Evolutionary conservation across 2,797 vertebrate genomes (phyloP).

Genomic region (Ctenopoma kingsleyae): DNA sequence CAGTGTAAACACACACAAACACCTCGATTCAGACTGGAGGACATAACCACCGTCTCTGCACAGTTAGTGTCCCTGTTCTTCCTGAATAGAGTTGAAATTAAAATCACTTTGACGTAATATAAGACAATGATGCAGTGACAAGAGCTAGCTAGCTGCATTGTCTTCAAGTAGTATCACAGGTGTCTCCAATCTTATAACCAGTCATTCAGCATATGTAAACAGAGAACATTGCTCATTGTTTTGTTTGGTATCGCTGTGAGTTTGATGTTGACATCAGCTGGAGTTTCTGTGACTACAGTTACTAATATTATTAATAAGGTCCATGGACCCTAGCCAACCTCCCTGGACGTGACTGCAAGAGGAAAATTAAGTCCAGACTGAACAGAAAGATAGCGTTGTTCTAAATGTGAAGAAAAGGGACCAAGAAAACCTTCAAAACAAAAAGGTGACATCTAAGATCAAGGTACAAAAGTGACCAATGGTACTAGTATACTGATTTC

Average conservation of each 20-base stretch:
- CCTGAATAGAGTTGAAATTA: not conserved
- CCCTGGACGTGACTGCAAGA: not conserved
- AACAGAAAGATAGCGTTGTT: not conserved
- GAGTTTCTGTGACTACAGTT: not conserved
- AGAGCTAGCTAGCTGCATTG: too few species aligned
- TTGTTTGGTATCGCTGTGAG: not conserved
- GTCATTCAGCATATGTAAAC: not conserved
- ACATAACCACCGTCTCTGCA: slow-evolving; percentile 24
- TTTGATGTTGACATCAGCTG: not conserved
- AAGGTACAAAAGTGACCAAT: too few species aligned
- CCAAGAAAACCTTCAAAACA: not conserved
- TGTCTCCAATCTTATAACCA: not conserved
- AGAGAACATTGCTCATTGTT: not conserved
- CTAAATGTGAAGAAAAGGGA: not conserved
- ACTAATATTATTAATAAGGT: not conserved
- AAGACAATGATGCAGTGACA: too few species aligned
- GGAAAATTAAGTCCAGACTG: not conserved
- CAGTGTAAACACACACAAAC: slow-evolving; percentile 2
- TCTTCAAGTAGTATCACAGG: too few species aligned
- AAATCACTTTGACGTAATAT: not conserved
- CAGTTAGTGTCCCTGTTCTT: slow-evolving; percentile 26
- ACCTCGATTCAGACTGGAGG: not conserved
- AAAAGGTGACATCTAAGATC: too few species aligned
- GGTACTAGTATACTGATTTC: too few species aligned
- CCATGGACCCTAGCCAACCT: not conserved